Base-by-base conservation (phyloP, 2,797 vertebrate genomes). In the Sternarchorhynchus goeldii region DNA sequence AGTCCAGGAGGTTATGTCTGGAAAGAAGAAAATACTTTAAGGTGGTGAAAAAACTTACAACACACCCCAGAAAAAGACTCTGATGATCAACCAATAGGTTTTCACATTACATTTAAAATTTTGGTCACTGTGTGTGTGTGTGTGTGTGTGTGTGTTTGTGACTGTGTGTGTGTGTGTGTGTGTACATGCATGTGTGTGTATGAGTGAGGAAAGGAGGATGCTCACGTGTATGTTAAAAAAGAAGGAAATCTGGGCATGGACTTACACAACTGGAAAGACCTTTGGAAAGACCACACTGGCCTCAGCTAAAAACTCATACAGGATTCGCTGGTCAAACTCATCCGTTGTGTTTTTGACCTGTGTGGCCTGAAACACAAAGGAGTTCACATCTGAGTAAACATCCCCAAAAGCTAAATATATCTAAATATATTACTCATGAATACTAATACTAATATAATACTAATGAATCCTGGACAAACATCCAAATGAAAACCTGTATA, bases 241-340 rank as follows among this genome's bases (percentile, higher is more conserved):
- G 59, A 45, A 59, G 14, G 12, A 12, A 16, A 57, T 3, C 1
- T 14, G 12, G 18, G 16, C 53, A 31, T 20, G 32, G 75, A 97
- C 97, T 97, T 91, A 98, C 97, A 99, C 96, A 75, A 99, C 97
- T 58, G 97, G 97, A 89, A 99, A 99, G 88, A 99, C 96, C 90
- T 95, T 99, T 63, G 97, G 97, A 92, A 99, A 99, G 90, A 99
- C 97, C 59, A 98, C 97, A 10, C 96, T 98, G 77, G 97, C 97
- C 88, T 99, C 97, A 75, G 97, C 97, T 87, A 99, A 89, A 76
- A 98, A 99, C 90, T 99, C 97, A 0, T 99, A 99, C 58, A 99
- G 93, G 85, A 99, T 98, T 66, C 96, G 88, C 85, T 99, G 96
- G 92, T 98, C 97, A 79, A 99, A 99, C 85, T 99, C 97, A 68